phyloP scores from a whole-genome alignment of 1,140 invertebrate species.

The Hetaerina americana region DNA sequence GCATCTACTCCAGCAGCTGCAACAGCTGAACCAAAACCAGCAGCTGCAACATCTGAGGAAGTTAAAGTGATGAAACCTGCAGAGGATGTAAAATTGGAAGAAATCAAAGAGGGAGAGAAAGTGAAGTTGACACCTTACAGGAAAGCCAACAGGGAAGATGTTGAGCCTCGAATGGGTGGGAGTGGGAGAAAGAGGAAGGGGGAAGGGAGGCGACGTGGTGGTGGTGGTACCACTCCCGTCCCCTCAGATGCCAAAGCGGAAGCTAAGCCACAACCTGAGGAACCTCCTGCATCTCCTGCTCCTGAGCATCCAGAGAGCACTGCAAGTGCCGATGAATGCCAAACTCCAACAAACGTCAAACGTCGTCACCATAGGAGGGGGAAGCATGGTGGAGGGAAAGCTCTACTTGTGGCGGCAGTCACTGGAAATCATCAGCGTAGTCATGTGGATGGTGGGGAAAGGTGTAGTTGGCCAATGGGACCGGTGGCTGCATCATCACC shows the following conservation, averaged over 20 bases:
- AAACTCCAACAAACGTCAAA: neutral
- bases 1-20: neutral
- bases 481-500: constrained; percentile 39
- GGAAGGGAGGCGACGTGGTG: neutral
- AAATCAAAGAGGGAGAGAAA: neutral
- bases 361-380: neutral
- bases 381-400: neutral
- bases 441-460: neutral
- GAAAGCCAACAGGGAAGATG: neutral
- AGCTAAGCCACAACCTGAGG: neutral
- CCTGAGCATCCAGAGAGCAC: neutral
- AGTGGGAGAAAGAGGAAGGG: neutral
- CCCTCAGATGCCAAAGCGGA: neutral
- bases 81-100: no score
- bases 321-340: neutral
- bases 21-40: neutral
- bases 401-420: neutral
- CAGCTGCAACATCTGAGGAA: neutral
- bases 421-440: neutral
- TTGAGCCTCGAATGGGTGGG: neutral
- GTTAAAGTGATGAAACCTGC: neutral
- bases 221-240: neutral
- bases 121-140: neutral
- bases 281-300: neutral
- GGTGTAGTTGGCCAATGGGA: neutral